Base-by-base conservation (phyloP, 2,113 vertebrate genomes). In the Phaetusa simplex region DNA sequence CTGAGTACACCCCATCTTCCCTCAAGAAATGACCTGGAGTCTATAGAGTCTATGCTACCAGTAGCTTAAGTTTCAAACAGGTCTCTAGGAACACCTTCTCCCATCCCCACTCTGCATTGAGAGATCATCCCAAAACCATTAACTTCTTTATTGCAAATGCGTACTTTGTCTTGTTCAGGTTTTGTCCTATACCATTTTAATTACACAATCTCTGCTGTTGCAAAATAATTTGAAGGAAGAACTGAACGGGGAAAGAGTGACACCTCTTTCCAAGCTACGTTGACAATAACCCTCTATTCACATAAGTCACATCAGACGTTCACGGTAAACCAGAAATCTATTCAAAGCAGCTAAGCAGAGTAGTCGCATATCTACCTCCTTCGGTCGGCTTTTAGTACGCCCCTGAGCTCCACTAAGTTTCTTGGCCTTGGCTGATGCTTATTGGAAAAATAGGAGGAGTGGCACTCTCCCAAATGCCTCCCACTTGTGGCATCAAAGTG, bases 401-500 rank as follows among this genome's bases (percentile, higher is more conserved):
- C 83, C 91, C 61, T 45, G 91, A 97, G 91, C 86, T 91, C 94
- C 77, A 71, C 79, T 34, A 83, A 59, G 64, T 55, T 96, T 14
- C 92, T 84, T 5, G 74, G 82, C 76, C 88, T 64, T 93, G 90
- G 92, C 9, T 47, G 95, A 69, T 74, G 91, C 95, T 97, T 65
- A 40, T 8, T 64, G 94, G 81, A 92, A 92, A 88, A 97, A 82
- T 1, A 90, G 67, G 84, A 90, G 90, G 93, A 92, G 92, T 82
- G 90, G 88, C 92, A 79, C 76, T 78, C 38, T 89, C 96, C 88
- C 86, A 95, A 93, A 96, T 74, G 88, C 90, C 82, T 95, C 95
- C 96, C 93, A 95, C 90, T 96, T 93, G 93, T 69, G 87, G 96
- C 95, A 95, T 95, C 90, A 74, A 92, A 93, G 77, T 95, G 92